These are phyloP conservation scores for Drosophila niveifrons DNA, from an alignment of 2,888 invertebrate species.

Conservation along the genomic window DNA sequence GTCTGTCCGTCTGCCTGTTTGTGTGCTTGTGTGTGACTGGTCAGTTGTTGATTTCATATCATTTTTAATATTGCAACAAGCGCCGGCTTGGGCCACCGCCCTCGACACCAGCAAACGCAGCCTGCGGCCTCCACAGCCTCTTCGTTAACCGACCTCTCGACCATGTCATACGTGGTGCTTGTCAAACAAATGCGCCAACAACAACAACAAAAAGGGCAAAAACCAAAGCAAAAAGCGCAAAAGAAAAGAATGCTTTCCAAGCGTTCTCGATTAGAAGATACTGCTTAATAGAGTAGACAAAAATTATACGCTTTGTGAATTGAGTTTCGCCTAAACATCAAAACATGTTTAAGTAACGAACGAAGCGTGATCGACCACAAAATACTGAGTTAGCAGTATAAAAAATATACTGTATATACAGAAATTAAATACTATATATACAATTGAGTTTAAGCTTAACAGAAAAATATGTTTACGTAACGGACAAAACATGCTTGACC, in stretches of 20 bases:
- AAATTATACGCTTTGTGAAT: not conserved
- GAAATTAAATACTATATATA: no score
- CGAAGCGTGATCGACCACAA: not conserved
- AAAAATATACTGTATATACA: no score
- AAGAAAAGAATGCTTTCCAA: not conserved
- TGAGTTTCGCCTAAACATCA: no score
- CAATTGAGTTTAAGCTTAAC: no score
- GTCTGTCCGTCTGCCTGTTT: conserved; percentile 18
- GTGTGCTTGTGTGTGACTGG: conserved; percentile 5
- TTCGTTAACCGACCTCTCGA: conserved; percentile 7
- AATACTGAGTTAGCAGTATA: not conserved
- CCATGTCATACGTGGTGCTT: conserved; percentile 5
- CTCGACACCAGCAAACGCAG: conserved; percentile 12
- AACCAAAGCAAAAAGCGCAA: conserved; percentile 16
- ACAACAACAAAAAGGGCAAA: conserved; percentile 19
- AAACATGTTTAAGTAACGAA: no score
- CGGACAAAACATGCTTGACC: no score
- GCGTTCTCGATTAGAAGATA: not conserved
- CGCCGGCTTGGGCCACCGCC: conserved; percentile 8
- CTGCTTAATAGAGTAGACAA: not conserved
- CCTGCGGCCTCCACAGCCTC: conserved; percentile 1
- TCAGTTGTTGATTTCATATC: conserved; percentile 57
- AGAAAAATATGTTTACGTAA: no score
- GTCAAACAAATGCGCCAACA: conserved; percentile 47
- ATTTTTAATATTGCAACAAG: conserved; percentile 62